Evolutionary conservation across 2,888 invertebrate species (phyloP).

Genomic region (Macaria liturata): DNA sequence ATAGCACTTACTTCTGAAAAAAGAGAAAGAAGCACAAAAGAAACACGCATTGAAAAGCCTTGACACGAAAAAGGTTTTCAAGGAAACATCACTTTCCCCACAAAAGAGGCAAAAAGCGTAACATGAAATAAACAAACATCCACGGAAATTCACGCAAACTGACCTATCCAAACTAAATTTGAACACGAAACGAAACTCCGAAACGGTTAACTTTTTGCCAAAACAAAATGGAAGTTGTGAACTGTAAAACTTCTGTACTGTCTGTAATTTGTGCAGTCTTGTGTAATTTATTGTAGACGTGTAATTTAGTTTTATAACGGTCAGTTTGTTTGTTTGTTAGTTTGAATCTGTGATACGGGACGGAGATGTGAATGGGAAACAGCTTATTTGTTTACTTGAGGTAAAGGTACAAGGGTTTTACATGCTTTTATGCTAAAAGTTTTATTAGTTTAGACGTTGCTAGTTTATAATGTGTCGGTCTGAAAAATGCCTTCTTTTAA

Average conservation of each 20-base stretch:
- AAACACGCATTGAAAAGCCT: conserved; percentile 18
- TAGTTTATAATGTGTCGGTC: too few species aligned
- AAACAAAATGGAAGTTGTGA: conserved; percentile 23
- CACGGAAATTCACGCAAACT: conserved; percentile 28
- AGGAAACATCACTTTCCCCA: conserved; percentile 13
- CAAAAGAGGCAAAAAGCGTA: conserved; percentile 8
- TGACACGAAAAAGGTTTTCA: conserved; percentile 21
- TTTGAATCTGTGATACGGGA: conserved; percentile 3
- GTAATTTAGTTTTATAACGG: conserved; percentile 41
- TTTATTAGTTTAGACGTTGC: too few species aligned
- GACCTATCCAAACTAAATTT: conserved; percentile 30
- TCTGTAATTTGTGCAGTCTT: conserved; percentile 8
- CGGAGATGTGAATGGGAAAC: background rate
- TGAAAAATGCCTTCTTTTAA: too few species aligned
- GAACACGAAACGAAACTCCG: conserved; percentile 19
- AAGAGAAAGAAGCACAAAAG: conserved; percentile 6
- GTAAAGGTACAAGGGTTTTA: too few species aligned
- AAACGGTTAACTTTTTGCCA: conserved; percentile 23
- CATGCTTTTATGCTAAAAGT: too few species aligned
- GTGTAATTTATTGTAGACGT: too few species aligned
- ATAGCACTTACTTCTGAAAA: too few species aligned
- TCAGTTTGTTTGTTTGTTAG: conserved; percentile 10
- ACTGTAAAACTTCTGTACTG: conserved; percentile 10
- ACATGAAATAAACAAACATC: conserved; percentile 18
- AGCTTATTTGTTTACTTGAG: too few species aligned